Evolutionary conservation across 2,113 vertebrate species (phyloP), one percentile per base, ranked within the genome.

Genomic region (Callipepla squamata): DNA sequence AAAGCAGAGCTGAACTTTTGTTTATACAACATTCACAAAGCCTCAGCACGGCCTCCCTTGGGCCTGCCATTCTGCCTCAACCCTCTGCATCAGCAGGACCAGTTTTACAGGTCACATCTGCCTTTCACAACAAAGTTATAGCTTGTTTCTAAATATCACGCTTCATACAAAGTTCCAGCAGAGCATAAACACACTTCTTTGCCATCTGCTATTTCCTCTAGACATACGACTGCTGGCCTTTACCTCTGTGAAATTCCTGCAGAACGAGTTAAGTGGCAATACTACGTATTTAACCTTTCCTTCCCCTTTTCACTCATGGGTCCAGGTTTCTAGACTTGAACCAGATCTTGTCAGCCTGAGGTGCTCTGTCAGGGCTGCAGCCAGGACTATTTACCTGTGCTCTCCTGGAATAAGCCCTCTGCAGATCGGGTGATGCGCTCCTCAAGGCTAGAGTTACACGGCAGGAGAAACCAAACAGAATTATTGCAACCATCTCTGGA

Each of bases 311-410:
- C 87, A 76, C 47, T 45, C 61, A 59, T 1, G 22, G 28, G 85
- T 66, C 34, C 44, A 87, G 47, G 79, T 88, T 94, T 80, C 83
- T 78, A 86, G 65, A 80, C 87, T 88, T 77, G 90, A 93, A 95
- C 48, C 65, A 85, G 50, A 67, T 40, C 55, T 51, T 19, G 13
- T n/a, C n/a, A 88, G 89, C 40, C 53, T 4, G 21, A 80, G 57
- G 85, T 48, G 80, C 0, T 0, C 63, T 62, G 16, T 8, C 55
- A 48, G 42, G 36, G 50, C 17, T 75, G 25, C 2, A 47, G 65
- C 28, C 65, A 40, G 61, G 85, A 74, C 55, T 36, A 32, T 11
- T 80, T 12, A 61, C 51, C 38, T 38, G 20, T 26, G 45, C 7
- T 85, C 13, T 81, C 72, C 20, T 16, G 36, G 18, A 28, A 38